phyloP scores from a whole-genome alignment of 2,888 invertebrate genomes.

The Gymnocheta viridis region DNA sequence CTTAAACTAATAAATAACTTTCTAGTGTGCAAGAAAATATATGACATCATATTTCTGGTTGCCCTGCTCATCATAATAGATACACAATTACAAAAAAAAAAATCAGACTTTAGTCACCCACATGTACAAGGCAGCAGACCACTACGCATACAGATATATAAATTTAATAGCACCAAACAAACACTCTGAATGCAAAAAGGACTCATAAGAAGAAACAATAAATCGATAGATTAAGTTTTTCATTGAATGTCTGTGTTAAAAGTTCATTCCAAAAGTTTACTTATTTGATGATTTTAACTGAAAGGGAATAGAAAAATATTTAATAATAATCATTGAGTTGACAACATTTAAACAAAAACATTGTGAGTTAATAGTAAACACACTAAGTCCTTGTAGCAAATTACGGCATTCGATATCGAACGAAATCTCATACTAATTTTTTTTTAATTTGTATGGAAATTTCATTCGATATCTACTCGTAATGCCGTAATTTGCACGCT shows the following conservation, averaged over 20 bases:
- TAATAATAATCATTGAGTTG: conserved; percentile 20
- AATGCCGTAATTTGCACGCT: too few relatives aligned
- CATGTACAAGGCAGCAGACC: not conserved
- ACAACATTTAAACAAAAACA: not conserved
- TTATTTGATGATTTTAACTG: conserved; percentile 41
- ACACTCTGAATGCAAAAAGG: not conserved
- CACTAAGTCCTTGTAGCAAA: not conserved
- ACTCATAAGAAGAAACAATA: conserved; percentile 10
- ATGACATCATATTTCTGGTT: too few relatives aligned
- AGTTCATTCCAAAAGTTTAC: conserved; percentile 14
- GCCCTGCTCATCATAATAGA: too few relatives aligned
- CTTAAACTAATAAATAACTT: too few relatives aligned
- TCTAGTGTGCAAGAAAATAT: too few relatives aligned
- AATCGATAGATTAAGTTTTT: conserved; percentile 24
- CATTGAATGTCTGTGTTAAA: not conserved
- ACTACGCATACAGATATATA: not conserved
- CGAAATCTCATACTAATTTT: too few relatives aligned
- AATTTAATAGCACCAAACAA: not conserved
- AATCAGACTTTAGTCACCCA: conserved; percentile 16
- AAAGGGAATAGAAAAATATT: conserved; percentile 5
- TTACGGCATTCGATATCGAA: too few relatives aligned
- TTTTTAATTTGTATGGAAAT: too few relatives aligned
- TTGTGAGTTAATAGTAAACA: not conserved
- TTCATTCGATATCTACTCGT: too few relatives aligned
- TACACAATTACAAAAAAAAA: conserved; percentile 27